Evolutionary conservation across 2,888 invertebrate genomes (phyloP), one percentile per base, ranked within the genome.

Genomic region (Chalcosyrphus nemorum): DNA sequence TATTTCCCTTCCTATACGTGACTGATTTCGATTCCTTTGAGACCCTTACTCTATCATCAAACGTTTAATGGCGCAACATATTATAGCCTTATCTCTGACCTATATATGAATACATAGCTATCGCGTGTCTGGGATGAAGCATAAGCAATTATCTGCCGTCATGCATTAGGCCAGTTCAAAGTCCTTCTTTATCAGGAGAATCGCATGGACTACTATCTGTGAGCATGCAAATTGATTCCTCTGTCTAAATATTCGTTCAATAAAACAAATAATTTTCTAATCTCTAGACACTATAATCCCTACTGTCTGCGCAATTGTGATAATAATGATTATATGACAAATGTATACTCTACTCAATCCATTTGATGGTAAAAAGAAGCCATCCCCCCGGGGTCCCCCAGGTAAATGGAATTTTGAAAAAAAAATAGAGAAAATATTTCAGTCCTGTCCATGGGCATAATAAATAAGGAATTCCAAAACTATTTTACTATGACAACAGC

Each of bases 401-500:
- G 4, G 27, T 21, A 47, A 24, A 50, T 35, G 29, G 43, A 72
- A 61, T 54, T 52, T 21, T 13, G 29, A 54, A 43, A 38, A 41
- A 21, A 32, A 65, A 27, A n/a, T n/a, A n/a, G n/a, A n/a, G n/a
- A 38, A 57, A 21, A 45, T n/a, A 61, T 43, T 61, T 15, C 13
- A 19, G 13, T 38, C 13, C 15, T 11, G 11, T 29, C 5, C 4
- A 24, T 17, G 63, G 65, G 24, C 63, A 56, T 74, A 63, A 63
- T 74, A 56, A 74, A 74, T 74, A 65, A 47, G 24, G 27, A 15
- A 27, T 24, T 63, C 19, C 56, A 4, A 63, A 56, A 54, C 52
- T 7, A 5, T 1, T 54, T 9, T 11, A 41, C 52, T 15, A 11
- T 4, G 11, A n/a, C 19, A 17, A 24, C 24, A 43, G 27, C n/a